A percentile compares a stretch with the other conserved stretches of the same genome.
Evolutionary conservation across 2,113 vertebrate genomes (phyloP).

Genomic region (Laticauda laticaudata): DNA sequence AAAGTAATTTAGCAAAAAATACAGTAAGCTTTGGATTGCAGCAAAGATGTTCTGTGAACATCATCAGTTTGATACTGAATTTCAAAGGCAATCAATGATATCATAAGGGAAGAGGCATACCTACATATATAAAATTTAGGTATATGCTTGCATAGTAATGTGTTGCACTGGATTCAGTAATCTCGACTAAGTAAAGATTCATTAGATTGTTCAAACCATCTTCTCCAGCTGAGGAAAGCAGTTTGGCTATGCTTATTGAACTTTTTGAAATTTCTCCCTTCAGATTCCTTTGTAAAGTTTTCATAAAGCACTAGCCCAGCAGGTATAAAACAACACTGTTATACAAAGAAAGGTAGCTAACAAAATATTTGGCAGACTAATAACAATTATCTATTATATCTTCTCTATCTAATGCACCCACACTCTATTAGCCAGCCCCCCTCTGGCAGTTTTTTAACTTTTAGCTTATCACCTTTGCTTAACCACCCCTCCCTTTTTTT

Average conservation of each 20-base stretch:
- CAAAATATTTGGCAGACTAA: slow-evolving; percentile 21
- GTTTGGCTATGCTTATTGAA: background rate
- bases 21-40: background rate
- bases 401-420: slow-evolving; percentile 16
- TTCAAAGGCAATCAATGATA: background rate
- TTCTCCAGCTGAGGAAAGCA: slow-evolving; percentile 19
- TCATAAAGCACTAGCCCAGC: slow-evolving; percentile 12
- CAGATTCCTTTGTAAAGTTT: slow-evolving; percentile 12
- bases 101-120: background rate
- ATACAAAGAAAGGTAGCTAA: slow-evolving; percentile 11
- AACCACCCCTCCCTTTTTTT: background rate
- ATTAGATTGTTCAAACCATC: background rate
- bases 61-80: background rate
- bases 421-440: background rate
- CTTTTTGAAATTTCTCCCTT: background rate
- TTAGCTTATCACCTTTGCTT: slow-evolving; percentile 14
- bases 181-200: background rate
- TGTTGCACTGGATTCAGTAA: background rate
- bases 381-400: slow-evolving; percentile 23
- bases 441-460: background rate
- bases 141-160: background rate
- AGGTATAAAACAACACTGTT: slow-evolving; percentile 17
- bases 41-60: background rate
- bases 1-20: background rate
- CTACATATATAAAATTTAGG: background rate